Percentiles rank a stretch among this genome's conserved stretches.
Conservation (phyloP, 2,113 vertebrate genomes). For the Penelope pileata region DNA sequence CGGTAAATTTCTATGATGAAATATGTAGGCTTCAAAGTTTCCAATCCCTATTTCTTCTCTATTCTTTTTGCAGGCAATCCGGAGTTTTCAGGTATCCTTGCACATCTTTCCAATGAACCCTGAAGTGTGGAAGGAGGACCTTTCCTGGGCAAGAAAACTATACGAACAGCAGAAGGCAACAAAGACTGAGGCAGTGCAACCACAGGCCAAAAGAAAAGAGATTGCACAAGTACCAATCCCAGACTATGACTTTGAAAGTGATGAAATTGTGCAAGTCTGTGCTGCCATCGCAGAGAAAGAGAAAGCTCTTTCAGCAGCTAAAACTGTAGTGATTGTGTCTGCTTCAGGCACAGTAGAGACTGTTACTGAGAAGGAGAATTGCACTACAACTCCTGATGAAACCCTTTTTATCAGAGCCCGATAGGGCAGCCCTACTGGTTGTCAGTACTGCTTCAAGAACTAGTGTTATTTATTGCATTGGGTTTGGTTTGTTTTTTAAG, state of each 20-base stretch:
- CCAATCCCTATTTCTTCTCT: background rate
- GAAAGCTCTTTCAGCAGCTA: conserved; percentile 78
- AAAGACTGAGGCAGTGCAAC: conserved; percentile 68
- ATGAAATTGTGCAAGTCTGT: conserved; percentile 93
- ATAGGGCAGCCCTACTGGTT: conserved; percentile 26
- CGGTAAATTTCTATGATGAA: background rate
- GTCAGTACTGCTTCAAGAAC: background rate
- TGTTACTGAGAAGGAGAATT: conserved; percentile 62
- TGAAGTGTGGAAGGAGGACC: conserved; percentile 91
- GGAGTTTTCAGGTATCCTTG: conserved; percentile 92
- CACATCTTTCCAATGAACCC: conserved; percentile 88
- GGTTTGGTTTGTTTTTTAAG: background rate
- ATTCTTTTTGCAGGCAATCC: conserved; percentile 80
- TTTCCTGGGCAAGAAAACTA: conserved; percentile 87
- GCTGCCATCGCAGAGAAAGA: conserved; percentile 90
- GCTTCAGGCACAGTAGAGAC: conserved; percentile 82
- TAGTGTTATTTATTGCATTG: background rate
- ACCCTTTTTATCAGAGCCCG: conserved; percentile 86
- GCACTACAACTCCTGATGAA: conserved; percentile 66
- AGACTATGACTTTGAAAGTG: conserved; percentile 97
- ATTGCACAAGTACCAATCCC: conserved; percentile 81
- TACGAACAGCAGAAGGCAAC: conserved; percentile 79
- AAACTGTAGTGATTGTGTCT: conserved; percentile 82
- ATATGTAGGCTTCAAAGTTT: background rate
- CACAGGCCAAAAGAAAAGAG: conserved; percentile 56